Evolutionary conservation across 2,113 vertebrate species (phyloP).

Genomic region (Heloderma charlesbogerti): DNA sequence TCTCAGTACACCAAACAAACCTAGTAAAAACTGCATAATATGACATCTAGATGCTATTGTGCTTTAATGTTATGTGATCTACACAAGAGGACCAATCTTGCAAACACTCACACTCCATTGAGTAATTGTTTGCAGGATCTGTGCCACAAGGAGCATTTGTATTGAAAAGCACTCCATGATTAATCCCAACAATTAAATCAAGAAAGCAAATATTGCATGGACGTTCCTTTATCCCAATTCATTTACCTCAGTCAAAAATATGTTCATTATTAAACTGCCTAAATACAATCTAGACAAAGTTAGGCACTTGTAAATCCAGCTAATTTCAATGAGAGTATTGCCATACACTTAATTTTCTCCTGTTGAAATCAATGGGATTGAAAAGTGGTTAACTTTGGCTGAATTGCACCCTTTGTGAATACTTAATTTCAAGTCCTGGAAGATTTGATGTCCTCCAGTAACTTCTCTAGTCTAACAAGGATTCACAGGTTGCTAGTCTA

Average conservation of each 20-base stretch:
- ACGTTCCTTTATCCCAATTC: neutral
- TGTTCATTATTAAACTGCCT: neutral
- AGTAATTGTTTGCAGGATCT: slow-evolving; percentile 4
- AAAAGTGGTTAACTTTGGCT: neutral
- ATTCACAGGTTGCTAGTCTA: slow-evolving; percentile 5
- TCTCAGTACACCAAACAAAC: neutral
- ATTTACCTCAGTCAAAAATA: neutral
- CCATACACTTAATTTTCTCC: neutral
- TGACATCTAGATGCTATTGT: neutral
- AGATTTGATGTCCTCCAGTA: neutral
- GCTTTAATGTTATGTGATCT: slow-evolving; percentile 2
- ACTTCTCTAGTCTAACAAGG: neutral
- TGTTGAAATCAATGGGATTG: neutral
- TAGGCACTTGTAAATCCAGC: neutral
- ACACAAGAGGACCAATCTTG: neutral
- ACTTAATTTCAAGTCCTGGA: slow-evolving; percentile 9
- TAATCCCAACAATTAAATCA: neutral
- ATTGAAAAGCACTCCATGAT: neutral
- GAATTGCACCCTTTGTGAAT: neutral
- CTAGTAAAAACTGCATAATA: neutral
- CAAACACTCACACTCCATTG: neutral
- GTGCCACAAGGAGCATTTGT: neutral
- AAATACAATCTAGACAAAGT: neutral
- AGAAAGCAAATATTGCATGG: neutral
- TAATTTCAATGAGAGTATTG: neutral